Evolutionary conservation across 2,888 invertebrate species (phyloP).

Genomic region (Stenchaetothrips biformis): DNA sequence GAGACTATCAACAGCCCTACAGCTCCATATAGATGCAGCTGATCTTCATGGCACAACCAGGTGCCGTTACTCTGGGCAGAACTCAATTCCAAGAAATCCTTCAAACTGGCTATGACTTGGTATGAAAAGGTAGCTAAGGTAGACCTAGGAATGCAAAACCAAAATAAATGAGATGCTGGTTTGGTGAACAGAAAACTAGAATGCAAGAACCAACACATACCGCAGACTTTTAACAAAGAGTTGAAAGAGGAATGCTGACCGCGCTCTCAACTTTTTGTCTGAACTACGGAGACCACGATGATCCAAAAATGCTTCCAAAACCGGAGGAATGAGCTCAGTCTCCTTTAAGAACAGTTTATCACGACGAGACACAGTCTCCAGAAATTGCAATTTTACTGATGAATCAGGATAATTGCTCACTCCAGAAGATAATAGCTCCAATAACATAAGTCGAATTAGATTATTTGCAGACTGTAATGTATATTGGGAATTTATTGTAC

Average conservation of each 20-base stretch:
- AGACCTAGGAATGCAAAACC: constrained; percentile 39
- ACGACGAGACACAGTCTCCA: constrained; percentile 47
- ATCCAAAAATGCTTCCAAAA: constrained; percentile 50
- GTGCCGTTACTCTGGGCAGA: constrained; percentile 44
- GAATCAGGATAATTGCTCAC: constrained; percentile 48
- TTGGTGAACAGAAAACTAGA: background rate
- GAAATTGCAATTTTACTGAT: constrained; percentile 48
- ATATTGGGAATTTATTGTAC: background rate
- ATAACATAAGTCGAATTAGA: background rate
- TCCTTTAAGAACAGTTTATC: constrained; percentile 51
- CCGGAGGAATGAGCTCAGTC: constrained; percentile 47
- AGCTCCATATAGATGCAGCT: constrained; percentile 55
- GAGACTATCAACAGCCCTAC: constrained; percentile 52
- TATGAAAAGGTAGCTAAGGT: constrained; percentile 47
- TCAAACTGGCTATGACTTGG: constrained; percentile 49
- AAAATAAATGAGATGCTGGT: background rate
- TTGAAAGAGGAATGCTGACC: constrained; percentile 53
- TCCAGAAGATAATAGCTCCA: constrained; percentile 46
- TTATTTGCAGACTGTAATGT: background rate
- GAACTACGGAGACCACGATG: constrained; percentile 49
- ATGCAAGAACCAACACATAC: constrained; percentile 39
- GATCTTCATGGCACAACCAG: constrained; percentile 50
- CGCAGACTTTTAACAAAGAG: constrained; percentile 52
- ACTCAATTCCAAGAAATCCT: constrained; percentile 49
- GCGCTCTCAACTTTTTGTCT: constrained; percentile 49